Evolutionary conservation across 2,797 vertebrate species (phyloP).

Genomic region (Mycteria americana): DNA sequence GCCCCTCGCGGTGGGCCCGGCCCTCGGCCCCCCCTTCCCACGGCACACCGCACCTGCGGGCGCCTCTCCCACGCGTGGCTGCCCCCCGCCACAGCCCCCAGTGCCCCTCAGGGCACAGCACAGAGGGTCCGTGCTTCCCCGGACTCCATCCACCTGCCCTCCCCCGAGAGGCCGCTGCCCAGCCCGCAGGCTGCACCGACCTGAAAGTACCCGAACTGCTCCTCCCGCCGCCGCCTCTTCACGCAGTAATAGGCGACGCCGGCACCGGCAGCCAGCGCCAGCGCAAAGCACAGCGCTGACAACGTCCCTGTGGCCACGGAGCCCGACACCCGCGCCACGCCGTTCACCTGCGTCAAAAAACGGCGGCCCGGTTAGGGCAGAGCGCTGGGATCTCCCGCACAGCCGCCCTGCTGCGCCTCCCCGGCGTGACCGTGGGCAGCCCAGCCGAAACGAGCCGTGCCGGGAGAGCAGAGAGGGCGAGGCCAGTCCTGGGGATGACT

Average conservation of each 20-base stretch:
- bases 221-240: slow-evolving; percentile 76
- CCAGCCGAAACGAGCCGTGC: accelerated
- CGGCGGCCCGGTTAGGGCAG: accelerated
- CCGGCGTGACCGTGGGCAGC: accelerated
- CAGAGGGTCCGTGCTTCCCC: background rate
- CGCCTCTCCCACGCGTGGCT: background rate
- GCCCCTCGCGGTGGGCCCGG: background rate
- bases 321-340: background rate
- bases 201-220: slow-evolving; percentile 86
- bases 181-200: slow-evolving; percentile 47
- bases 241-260: slow-evolving; percentile 75
- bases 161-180: too few species aligned
- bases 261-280: slow-evolving; percentile 51
- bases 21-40: background rate
- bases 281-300: background rate
- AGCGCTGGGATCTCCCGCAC: accelerated
- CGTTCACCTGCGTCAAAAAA: slow-evolving; percentile 11
- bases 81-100: background rate
- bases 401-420: background rate
- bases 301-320: background rate
- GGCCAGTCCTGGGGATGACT: accelerated
- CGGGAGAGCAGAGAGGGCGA: background rate
- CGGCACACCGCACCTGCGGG: too few species aligned
- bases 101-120: background rate
- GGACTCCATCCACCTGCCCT: accelerated